A percentile compares a stretch with the other conserved stretches of the same genome.
phyloP scores from a whole-genome alignment of 2,888 invertebrate species.

The Linnaemya vulpina region DNA sequence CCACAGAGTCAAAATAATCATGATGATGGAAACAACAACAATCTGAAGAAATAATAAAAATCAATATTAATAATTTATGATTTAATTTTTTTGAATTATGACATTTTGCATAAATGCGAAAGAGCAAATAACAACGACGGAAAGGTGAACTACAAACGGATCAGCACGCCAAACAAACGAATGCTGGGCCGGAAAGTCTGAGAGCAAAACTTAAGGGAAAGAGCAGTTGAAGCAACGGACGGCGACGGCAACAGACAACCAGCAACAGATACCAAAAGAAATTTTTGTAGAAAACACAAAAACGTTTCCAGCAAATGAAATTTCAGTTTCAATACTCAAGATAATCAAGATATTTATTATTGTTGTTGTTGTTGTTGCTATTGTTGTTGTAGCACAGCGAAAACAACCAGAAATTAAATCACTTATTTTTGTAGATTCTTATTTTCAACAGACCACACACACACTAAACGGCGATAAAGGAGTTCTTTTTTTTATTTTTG shows the following conservation, averaged over 20 bases:
- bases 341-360: slow-evolving; percentile 66
- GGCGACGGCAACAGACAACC: background rate
- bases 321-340: slow-evolving; percentile 31
- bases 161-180: background rate
- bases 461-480: slow-evolving; percentile 38
- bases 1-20: slow-evolving; percentile 48
- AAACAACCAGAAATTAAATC: slow-evolving; percentile 51
- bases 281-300: slow-evolving; percentile 21
- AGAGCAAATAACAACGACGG: slow-evolving; percentile 59
- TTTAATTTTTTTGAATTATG: slow-evolving; percentile 82
- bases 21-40: slow-evolving; percentile 45
- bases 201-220: slow-evolving; percentile 55
- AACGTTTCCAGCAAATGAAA: slow-evolving; percentile 1
- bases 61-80: slow-evolving; percentile 79
- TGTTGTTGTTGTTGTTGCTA: slow-evolving; percentile 45
- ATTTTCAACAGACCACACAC: slow-evolving; percentile 64
- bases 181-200: slow-evolving; percentile 11
- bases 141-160: slow-evolving; percentile 28
- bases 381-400: too few species aligned
- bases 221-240: slow-evolving; percentile 43
- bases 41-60: slow-evolving; percentile 63
- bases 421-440: slow-evolving; percentile 51
- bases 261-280: slow-evolving; percentile 36
- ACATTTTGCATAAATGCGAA: slow-evolving; percentile 72
- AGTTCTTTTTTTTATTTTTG: slow-evolving; percentile 17